These are phyloP conservation scores for Elymnias hypermnestra DNA, from an alignment of 1,140 invertebrate genomes.

Conservation along the genomic window DNA sequence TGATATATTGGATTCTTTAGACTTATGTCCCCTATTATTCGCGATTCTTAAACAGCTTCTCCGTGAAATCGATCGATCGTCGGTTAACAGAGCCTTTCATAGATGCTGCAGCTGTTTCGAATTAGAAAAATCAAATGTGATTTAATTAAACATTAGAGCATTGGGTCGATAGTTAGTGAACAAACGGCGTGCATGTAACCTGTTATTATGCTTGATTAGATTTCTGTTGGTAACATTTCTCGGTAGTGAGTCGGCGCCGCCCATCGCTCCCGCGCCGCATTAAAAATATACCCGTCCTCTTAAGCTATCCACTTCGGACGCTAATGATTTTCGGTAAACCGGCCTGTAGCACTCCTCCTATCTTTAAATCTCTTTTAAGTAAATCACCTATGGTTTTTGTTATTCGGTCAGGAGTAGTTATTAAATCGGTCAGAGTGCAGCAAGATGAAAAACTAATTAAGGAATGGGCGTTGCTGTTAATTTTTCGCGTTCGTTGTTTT, in stretches of 20 bases:
- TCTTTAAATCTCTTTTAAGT: conserved; percentile 68
- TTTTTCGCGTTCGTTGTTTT: conserved; percentile 48
- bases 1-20: conserved; percentile 54
- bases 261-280: conserved; percentile 70
- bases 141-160: conserved; percentile 71
- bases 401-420: conserved; percentile 61
- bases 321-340: conserved; percentile 75
- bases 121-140: conserved; percentile 60
- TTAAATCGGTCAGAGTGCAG: conserved; percentile 73
- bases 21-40: conserved; percentile 36
- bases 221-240: conserved; percentile 74
- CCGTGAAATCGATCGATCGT: conserved; percentile 21
- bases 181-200: conserved; percentile 67
- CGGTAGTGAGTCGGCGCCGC: conserved; percentile 68
- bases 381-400: conserved; percentile 68
- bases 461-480: conserved; percentile 51
- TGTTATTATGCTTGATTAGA: conserved; percentile 75
- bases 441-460: conserved; percentile 71
- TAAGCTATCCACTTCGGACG: conserved; percentile 62
- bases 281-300: conserved; percentile 70
- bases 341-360: conserved; percentile 63
- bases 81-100: conserved; percentile 6
- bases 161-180: conserved; percentile 60
- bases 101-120: conserved; percentile 40
- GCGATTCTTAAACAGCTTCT: conserved; percentile 23